These are phyloP conservation scores for Frankliniella intonsa DNA, from an alignment of 2,888 invertebrate species.

Conservation along the genomic window DNA sequence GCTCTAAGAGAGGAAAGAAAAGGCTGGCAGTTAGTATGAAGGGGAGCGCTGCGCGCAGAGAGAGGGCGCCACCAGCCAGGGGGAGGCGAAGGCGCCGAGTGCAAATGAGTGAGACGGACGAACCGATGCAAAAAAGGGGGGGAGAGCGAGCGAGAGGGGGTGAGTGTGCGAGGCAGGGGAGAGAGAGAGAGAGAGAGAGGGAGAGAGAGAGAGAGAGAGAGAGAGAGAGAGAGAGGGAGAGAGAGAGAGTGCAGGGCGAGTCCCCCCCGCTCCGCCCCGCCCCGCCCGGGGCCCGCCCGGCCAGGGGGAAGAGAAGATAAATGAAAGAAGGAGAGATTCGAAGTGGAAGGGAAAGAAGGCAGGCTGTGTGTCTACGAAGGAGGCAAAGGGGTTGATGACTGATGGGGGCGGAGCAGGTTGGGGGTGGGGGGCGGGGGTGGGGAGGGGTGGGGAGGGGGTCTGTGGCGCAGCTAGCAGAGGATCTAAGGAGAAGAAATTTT, in stretches of 20 bases:
- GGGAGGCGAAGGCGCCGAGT: neutral
- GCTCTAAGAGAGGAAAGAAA: constrained; percentile 26
- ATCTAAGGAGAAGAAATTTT: constrained; percentile 13
- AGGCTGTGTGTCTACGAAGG: constrained; percentile 24
- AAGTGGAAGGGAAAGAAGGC: constrained; percentile 19
- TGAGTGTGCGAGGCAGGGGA: neutral
- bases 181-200: neutral
- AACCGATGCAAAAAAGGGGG: constrained; percentile 22
- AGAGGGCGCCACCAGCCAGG: constrained; percentile 2
- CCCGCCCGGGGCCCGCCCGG: neutral
- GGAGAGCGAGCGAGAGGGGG: neutral
- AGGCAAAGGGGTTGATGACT: constrained; percentile 24
- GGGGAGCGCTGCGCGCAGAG: neutral
- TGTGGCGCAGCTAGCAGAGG: neutral
- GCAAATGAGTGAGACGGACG: constrained; percentile 26
- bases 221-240: too few relatives aligned
- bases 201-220: neutral
- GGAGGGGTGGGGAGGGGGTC: too few relatives aligned
- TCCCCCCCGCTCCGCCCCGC: too few relatives aligned
- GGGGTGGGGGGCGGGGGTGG: too few relatives aligned
- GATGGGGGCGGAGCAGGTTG: neutral
- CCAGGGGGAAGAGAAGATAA: constrained; percentile 4
- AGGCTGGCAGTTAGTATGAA: constrained; percentile 26
- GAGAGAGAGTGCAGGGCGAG: neutral
- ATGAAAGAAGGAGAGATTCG: constrained; percentile 25